Percentiles rank a stretch among this genome's conserved stretches.
Evolutionary conservation across 2,888 invertebrate genomes (phyloP).

Genomic region (Parnassius smintheus): DNA sequence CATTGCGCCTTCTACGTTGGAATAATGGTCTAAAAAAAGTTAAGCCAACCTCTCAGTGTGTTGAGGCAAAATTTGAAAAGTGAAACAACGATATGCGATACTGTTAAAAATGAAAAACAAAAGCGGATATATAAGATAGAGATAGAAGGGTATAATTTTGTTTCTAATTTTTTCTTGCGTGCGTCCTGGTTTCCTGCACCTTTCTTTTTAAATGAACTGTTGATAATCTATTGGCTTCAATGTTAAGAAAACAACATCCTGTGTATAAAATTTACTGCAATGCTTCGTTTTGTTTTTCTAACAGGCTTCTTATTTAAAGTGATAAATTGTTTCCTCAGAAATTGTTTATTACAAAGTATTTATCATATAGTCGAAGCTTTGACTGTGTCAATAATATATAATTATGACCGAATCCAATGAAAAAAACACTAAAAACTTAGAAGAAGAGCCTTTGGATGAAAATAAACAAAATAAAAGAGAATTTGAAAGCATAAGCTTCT

Average conservation of each 20-base stretch:
- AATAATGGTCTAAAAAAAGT: too few relatives aligned
- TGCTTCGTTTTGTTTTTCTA: conserved; percentile 22
- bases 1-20: too few relatives aligned
- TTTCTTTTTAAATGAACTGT: too few relatives aligned
- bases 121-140: too few relatives aligned
- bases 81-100: too few relatives aligned
- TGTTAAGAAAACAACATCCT: conserved; percentile 10
- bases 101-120: too few relatives aligned
- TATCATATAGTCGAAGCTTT: conserved; percentile 39
- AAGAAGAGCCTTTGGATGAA: conserved; percentile 55
- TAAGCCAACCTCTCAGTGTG: too few relatives aligned
- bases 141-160: too few relatives aligned
- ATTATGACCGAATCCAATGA: conserved; percentile 47
- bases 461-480: conserved; percentile 36
- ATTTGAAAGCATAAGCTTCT: conserved; percentile 65
- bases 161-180: too few relatives aligned
- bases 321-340: conserved; percentile 38
- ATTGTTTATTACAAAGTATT: conserved; percentile 41
- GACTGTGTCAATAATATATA: conserved; percentile 28
- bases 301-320: conserved; percentile 19
- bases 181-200: too few relatives aligned
- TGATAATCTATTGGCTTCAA: too few relatives aligned
- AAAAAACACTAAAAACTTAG: conserved; percentile 37
- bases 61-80: too few relatives aligned
- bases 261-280: conserved; percentile 4